Conservation (phyloP, 2,797 vertebrate genomes). For the Sciurus vulgaris region DNA sequence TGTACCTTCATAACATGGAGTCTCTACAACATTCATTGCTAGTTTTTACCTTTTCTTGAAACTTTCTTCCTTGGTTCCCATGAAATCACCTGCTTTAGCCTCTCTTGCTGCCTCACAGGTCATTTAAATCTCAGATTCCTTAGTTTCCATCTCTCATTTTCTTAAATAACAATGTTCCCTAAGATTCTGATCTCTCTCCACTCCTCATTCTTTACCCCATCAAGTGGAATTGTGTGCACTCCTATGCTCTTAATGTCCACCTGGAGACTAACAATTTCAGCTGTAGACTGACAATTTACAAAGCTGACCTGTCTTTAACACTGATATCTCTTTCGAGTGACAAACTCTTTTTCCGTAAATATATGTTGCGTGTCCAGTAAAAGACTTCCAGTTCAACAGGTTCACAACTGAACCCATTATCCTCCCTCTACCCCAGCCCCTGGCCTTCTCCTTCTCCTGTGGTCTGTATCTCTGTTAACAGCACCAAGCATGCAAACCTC, state of each 20-base stretch:
- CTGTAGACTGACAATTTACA: neutral
- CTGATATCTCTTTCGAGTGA: neutral
- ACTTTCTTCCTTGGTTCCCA: neutral
- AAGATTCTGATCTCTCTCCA: neutral
- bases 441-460: neutral
- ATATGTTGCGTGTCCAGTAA: neutral
- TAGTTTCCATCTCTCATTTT: neutral
- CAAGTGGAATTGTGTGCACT: neutral
- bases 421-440: neutral
- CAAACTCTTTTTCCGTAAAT: neutral
- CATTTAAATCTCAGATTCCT: neutral
- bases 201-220: neutral
- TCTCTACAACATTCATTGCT: neutral
- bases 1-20: neutral
- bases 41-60: neutral
- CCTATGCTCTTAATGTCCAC: neutral
- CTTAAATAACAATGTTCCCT: neutral
- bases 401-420: neutral
- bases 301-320: neutral
- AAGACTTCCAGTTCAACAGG: neutral
- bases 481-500: neutral
- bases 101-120: neutral
- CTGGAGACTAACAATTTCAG: neutral
- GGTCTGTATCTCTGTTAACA: neutral
- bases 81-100: neutral